Base-by-base conservation (phyloP, 2,888 invertebrate species). In the Baronia brevicornis region DNA sequence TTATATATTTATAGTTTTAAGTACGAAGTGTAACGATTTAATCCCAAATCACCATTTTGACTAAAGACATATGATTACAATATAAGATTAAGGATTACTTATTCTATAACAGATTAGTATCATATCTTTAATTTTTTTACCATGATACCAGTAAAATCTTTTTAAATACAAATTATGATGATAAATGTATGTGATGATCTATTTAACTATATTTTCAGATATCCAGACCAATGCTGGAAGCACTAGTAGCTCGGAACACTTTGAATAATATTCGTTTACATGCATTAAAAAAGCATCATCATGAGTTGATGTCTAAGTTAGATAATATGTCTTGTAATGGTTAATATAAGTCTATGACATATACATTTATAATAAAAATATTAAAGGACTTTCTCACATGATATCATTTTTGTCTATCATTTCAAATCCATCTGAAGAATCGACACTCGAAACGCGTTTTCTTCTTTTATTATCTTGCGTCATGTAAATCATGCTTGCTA, bases 351-450 rank as follows among this genome's bases (percentile, higher is more conserved):
- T 28, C 11, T 39, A 28, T 5, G n/a, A 34, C 26, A 38, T 22
- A 37, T 28, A 21, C 36, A 12, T 26, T 10, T 33, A 33, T 39
- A 28, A 39, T 36, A 27, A 5, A 18, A 34, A 8, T 29, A 31
- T 31, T 33, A 33, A 37, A 21, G 21, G 38, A 33, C 36, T 34
- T 58, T 66, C n/a, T n/a, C n/a, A 73, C 41, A 61, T 55, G 40
- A 79, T 48, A 36, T 84, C 82, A 57, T 61, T 69, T 62, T 75
- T 67, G 46, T 84, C 78, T 47, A 84, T 67, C 25, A 84, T 77
- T 68, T 80, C 82, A 60, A 84, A 84, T n/a, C 79, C 82, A 61
- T 84, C 82, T 26, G 82, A 72, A 18, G 78, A 80, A 47, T 79
- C 79, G 30, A 54, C 55, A 56, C 82, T 80, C 21, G 73, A 64